Evolutionary conservation across 2,888 invertebrate species (phyloP).

Genomic region (Idaea dimidiata): DNA sequence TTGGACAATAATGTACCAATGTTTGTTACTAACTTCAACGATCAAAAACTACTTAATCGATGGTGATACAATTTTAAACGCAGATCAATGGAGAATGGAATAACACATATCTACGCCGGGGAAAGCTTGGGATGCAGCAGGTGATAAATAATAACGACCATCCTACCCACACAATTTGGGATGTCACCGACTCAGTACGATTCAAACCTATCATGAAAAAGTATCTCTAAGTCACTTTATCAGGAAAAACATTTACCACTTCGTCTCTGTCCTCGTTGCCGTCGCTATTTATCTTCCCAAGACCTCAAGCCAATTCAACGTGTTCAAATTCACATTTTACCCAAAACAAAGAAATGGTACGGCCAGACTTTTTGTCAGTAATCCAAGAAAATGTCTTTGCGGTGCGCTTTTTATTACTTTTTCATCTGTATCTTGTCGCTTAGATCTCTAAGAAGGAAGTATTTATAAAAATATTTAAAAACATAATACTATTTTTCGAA

Average conservation of each 20-base stretch:
- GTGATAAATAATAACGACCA: background rate
- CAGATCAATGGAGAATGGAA: too few species aligned
- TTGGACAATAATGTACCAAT: too few species aligned
- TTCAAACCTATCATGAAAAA: background rate
- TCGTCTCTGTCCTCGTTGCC: constrained; percentile 45
- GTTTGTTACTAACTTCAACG: too few species aligned
- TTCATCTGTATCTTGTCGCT: too few species aligned
- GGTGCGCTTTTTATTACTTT: too few species aligned
- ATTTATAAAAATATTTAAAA: too few species aligned
- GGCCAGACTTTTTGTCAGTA: background rate
- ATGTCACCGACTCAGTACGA: background rate
- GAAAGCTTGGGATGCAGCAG: too few species aligned
- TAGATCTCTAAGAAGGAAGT: too few species aligned
- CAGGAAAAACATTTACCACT: constrained; percentile 27
- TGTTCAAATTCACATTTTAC: constrained; percentile 45
- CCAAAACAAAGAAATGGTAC: constrained; percentile 10
- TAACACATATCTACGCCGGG: too few species aligned
- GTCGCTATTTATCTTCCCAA: constrained; percentile 50
- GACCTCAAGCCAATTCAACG: constrained; percentile 44
- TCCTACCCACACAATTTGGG: background rate
- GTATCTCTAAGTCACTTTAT: background rate
- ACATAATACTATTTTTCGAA: too few species aligned
- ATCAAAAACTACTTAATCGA: too few species aligned
- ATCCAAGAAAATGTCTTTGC: background rate
- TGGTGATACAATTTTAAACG: too few species aligned